These are phyloP conservation scores for Pangasius djambal DNA, from an alignment of 2,797 vertebrate species.

Conservation along the genomic window DNA sequence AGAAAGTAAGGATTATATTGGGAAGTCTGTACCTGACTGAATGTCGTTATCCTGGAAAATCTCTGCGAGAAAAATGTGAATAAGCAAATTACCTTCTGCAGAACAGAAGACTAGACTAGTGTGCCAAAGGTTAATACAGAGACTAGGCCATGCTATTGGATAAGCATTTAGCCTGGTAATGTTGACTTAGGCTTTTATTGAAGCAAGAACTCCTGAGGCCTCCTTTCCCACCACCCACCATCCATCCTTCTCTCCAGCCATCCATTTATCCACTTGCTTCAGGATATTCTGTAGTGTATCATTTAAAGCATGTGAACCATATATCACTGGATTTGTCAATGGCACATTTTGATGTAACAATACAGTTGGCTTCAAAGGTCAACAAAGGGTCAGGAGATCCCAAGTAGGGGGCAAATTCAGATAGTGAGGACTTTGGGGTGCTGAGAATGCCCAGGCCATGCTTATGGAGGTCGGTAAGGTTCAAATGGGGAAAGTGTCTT, in stretches of 20 bases:
- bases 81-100: not conserved
- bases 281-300: constrained; percentile 47
- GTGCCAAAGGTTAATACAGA: constrained; percentile 2
- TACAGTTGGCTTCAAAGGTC: constrained; percentile 35
- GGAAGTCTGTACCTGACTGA: not conserved
- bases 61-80: not conserved
- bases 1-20: not conserved
- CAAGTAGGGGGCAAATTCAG: constrained; percentile 9
- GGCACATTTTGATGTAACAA: constrained; percentile 31
- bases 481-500: not conserved
- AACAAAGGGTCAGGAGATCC: constrained; percentile 38
- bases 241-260: constrained; percentile 40
- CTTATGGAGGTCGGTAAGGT: not conserved
- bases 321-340: constrained; percentile 52
- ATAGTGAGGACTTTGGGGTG: too few relatives aligned
- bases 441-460: not conserved
- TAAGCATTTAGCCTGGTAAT: constrained; percentile 31
- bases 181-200: constrained; percentile 44
- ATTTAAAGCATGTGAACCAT: constrained; percentile 44
- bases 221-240: constrained; percentile 20
- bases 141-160: constrained; percentile 6
- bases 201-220: constrained; percentile 42
- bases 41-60: not conserved
- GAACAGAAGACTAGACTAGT: too few relatives aligned
- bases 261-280: constrained; percentile 36